Percentiles rank a stretch among this genome's conserved stretches.
Conservation (phyloP, 1,140 invertebrate species). For the Drosophila sechellia region DNA sequence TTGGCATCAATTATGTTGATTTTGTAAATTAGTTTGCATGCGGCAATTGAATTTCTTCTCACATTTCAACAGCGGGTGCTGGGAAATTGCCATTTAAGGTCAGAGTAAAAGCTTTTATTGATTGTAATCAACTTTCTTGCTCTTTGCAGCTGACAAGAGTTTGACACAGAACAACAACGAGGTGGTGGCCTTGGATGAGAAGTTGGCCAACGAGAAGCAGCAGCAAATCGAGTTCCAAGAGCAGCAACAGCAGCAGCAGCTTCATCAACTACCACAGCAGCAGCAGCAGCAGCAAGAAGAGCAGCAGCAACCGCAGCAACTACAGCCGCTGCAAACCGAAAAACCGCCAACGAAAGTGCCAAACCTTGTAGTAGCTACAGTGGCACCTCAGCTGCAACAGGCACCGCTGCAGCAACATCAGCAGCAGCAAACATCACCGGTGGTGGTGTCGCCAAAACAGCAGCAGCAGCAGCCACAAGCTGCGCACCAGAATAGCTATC, state of each 20-base stretch:
- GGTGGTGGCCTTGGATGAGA: slow-evolving; percentile 59
- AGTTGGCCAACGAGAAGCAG: slow-evolving; percentile 35
- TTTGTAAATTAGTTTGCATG: slow-evolving; percentile 70
- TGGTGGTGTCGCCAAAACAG: slow-evolving; percentile 14
- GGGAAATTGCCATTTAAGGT: slow-evolving; percentile 13
- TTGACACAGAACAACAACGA: slow-evolving; percentile 59
- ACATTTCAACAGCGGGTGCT: slow-evolving; percentile 5
- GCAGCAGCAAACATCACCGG: slow-evolving; percentile 54
- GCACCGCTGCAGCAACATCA: slow-evolving; percentile 39
- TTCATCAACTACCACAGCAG: slow-evolving; percentile 33
- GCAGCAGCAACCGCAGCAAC: slow-evolving; percentile 28
- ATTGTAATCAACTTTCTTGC: slow-evolving; percentile 11
- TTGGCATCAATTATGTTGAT: slow-evolving; percentile 75
- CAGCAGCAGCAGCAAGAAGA: slow-evolving; percentile 23
- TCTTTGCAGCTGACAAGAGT: slow-evolving; percentile 64
- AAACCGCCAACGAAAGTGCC: slow-evolving; percentile 43
- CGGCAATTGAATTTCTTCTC: slow-evolving; percentile 49
- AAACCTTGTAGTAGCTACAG: slow-evolving; percentile 56
- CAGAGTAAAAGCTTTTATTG: slow-evolving; percentile 21
- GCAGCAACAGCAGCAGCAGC: slow-evolving; percentile 19
- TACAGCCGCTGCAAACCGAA: slow-evolving; percentile 21
- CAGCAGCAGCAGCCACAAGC: slow-evolving; percentile 37
- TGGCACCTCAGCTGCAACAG: slow-evolving; percentile 58
- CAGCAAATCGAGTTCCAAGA: slow-evolving; percentile 40
- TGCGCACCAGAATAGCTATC: slow-evolving; percentile 24